These are phyloP conservation scores for Trachymyrmex septentrionalis DNA, from an alignment of 1,140 invertebrate species.

Conservation along the genomic window DNA sequence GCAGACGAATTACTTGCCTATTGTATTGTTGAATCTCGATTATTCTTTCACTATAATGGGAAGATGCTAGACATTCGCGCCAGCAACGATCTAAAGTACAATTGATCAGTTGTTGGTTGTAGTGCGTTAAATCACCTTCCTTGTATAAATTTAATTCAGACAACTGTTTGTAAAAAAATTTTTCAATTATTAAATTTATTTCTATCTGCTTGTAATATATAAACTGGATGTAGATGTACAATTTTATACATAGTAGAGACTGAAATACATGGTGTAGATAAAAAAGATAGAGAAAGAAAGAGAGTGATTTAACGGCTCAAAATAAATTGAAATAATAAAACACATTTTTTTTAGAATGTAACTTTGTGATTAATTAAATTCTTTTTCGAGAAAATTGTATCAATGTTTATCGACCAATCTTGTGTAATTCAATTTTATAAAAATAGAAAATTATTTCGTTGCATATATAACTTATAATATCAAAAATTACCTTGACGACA, in stretches of 20 bases:
- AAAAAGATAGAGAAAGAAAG: no score
- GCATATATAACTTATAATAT: not conserved
- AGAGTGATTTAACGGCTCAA: no score
- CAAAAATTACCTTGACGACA: constrained; percentile 83
- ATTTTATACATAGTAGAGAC: not conserved
- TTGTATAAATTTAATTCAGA: constrained; percentile 93
- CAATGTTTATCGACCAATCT: no score
- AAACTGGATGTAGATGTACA: not conserved
- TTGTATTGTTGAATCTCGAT: constrained; percentile 91
- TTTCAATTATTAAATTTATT: not conserved
- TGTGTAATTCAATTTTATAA: constrained; percentile 23
- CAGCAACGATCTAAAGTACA: constrained; percentile 94
- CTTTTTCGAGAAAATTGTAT: no score
- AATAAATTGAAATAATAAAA: no score
- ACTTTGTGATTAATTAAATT: no score
- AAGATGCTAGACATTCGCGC: constrained; percentile 92
- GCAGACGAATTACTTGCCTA: constrained; percentile 84
- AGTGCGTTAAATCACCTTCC: constrained; percentile 93
- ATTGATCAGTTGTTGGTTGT: constrained; percentile 91
- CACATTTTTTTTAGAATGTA: no score
- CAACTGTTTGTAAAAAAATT: constrained; percentile 84
- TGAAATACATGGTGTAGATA: no score
- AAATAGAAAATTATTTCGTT: not conserved
- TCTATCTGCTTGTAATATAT: not conserved
- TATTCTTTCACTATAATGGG: constrained; percentile 90